These are phyloP conservation scores for Mormyrus hasselquistii DNA, from an alignment of 2,797 vertebrate species.

Conservation along the genomic window DNA sequence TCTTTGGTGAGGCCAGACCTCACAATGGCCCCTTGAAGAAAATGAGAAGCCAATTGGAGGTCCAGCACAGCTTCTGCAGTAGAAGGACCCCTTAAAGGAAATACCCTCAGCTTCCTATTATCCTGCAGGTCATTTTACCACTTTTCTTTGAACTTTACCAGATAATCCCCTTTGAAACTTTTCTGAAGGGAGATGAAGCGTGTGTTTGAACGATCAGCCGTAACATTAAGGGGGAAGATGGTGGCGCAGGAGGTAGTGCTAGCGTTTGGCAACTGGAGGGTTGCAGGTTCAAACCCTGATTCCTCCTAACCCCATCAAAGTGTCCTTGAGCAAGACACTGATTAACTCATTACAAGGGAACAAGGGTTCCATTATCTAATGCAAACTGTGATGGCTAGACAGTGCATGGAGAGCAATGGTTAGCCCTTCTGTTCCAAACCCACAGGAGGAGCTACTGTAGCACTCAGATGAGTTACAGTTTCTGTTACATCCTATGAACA, in stretches of 20 bases:
- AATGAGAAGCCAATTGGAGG: constrained; percentile 57
- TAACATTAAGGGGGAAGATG: neutral
- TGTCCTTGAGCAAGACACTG: too few relatives aligned
- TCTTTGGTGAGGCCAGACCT: constrained; percentile 55
- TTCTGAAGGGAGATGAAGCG: neutral
- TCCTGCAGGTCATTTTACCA: neutral
- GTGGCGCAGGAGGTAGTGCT: too few relatives aligned
- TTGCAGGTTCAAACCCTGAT: too few relatives aligned
- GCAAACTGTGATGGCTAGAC: too few relatives aligned
- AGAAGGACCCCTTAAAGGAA: neutral
- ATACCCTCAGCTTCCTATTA: neutral
- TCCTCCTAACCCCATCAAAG: too few relatives aligned
- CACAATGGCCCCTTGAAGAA: constrained; percentile 69
- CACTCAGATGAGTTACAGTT: neutral
- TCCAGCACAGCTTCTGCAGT: constrained; percentile 63
- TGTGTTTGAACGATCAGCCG: neutral
- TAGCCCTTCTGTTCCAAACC: too few relatives aligned
- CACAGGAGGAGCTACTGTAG: too few relatives aligned
- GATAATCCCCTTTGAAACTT: neutral
- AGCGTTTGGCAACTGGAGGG: too few relatives aligned
- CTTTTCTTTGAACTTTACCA: neutral
- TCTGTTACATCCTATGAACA: neutral
- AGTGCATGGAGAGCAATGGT: too few relatives aligned
- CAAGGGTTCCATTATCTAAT: too few relatives aligned
- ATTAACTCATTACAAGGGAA: too few relatives aligned